These are phyloP conservation scores for Pseudeuparius sepicola DNA, from an alignment of 2,888 invertebrate species.

Conservation along the genomic window DNA sequence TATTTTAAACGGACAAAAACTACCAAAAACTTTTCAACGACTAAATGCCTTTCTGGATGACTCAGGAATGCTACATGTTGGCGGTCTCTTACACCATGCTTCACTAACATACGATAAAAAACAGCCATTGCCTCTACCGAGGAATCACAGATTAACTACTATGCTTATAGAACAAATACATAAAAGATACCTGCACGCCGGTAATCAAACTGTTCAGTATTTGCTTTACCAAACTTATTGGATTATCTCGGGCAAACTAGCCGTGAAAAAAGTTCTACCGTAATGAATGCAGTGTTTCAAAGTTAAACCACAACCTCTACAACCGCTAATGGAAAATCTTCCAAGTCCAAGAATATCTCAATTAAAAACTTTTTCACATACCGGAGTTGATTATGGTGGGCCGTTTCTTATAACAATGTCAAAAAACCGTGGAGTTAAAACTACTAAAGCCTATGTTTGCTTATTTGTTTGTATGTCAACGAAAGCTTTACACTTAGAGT, in stretches of 20 bases:
- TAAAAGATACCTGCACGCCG: neutral
- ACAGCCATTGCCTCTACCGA: neutral
- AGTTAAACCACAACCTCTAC: neutral
- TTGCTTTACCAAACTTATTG: too few species aligned
- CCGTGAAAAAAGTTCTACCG: neutral
- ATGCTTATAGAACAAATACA: neutral
- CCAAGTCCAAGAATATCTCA: neutral
- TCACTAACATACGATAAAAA: neutral
- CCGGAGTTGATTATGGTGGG: constrained; percentile 1
- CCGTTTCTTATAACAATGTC: neutral
- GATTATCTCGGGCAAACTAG: too few species aligned
- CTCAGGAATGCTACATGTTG: neutral
- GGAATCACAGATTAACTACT: neutral
- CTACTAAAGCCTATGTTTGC: neutral
- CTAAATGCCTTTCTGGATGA: neutral
- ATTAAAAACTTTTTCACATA: neutral
- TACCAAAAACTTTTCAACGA: neutral
- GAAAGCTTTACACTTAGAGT: neutral
- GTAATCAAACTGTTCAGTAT: neutral
- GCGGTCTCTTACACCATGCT: neutral
- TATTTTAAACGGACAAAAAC: too few species aligned
- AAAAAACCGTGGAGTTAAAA: neutral
- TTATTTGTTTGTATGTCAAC: constrained; percentile 1
- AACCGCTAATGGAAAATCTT: neutral
- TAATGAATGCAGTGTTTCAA: constrained; percentile 1